Base-by-base conservation (phyloP, 2,113 vertebrate genomes). In the Cheilinus undulatus region DNA sequence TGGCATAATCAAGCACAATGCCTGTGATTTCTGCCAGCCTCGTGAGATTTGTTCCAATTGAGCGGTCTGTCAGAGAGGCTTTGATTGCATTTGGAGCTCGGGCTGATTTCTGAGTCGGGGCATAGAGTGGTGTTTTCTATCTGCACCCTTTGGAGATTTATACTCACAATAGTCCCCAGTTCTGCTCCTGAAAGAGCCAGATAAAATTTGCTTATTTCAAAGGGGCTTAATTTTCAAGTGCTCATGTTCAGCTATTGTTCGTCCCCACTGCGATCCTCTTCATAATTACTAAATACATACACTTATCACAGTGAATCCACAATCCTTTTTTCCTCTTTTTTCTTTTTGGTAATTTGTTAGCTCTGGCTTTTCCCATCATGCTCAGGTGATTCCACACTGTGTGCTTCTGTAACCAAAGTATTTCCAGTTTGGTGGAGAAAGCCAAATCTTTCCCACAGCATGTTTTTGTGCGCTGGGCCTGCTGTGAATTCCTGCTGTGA, bases 1-100 rank as follows among this genome's bases (percentile, higher is more conserved):
- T 82, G 82, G 82, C 82, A 89, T 93, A 92, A 92, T 93, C 91
- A 91, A 83, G 86, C 86, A 87, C 86, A 91, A 93, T 93, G 87
- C 86, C 74, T 76, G 86, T 88, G 86, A 90, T 92, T 90, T 88
- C 82, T 82, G 78, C 76, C 83, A 66, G 80, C 83, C 79, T 84
- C 72, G 81, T 80, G 89, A 89, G 88, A 89, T 91, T 90, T 86
- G 69, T 86, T 91, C 90, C 88, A 89, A 88, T 90, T 79, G 88
- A 90, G 84, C 43, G 78, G 83, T 85, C 87, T 71, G 84, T 87
- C 90, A 85, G 74, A 76, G 76, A 75, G 80, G 82, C 86, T 92
- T 82, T 93, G 92, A 93, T 93, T 93, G 86, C 88, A 60, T 81
- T 72, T 62, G 65, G 66, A 85, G 78, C 82, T 73, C 86, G 13